phyloP scores from a whole-genome alignment of 2,113 vertebrate genomes.

The Scytalopus superciliaris region DNA sequence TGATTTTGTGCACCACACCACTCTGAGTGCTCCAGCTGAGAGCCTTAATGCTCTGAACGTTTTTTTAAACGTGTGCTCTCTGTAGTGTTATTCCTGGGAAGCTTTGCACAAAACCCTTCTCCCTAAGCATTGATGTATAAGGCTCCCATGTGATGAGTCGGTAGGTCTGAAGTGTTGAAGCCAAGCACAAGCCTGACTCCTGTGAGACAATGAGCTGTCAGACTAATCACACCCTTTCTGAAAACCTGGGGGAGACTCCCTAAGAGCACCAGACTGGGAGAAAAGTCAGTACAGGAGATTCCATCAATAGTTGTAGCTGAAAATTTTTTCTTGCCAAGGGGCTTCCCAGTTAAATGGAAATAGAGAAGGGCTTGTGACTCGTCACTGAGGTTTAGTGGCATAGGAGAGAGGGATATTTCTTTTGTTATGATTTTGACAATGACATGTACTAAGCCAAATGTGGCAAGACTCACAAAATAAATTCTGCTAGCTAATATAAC shows the following conservation, averaged over 20 bases:
- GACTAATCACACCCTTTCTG: neutral
- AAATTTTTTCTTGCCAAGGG: neutral
- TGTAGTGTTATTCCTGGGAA: neutral
- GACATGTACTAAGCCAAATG: neutral
- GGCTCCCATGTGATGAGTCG: neutral
- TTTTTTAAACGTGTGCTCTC: accelerated
- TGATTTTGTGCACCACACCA: neutral
- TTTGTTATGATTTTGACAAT: neutral
- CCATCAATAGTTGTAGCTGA: neutral
- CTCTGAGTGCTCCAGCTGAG: neutral
- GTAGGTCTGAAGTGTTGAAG: neutral
- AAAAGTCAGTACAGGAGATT: neutral
- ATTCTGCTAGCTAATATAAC: neutral
- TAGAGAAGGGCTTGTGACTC: neutral
- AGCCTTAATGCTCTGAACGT: neutral
- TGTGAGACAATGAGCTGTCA: neutral
- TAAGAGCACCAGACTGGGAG: neutral
- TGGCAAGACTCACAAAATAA: neutral
- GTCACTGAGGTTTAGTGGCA: neutral
- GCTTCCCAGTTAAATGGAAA: neutral
- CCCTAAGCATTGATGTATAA: neutral
- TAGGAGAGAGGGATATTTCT: neutral
- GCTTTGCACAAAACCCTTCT: neutral
- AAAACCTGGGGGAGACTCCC: neutral
- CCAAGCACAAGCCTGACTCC: neutral